Base-by-base conservation (phyloP, 2,888 invertebrate genomes). In the Bombylius discolor region DNA sequence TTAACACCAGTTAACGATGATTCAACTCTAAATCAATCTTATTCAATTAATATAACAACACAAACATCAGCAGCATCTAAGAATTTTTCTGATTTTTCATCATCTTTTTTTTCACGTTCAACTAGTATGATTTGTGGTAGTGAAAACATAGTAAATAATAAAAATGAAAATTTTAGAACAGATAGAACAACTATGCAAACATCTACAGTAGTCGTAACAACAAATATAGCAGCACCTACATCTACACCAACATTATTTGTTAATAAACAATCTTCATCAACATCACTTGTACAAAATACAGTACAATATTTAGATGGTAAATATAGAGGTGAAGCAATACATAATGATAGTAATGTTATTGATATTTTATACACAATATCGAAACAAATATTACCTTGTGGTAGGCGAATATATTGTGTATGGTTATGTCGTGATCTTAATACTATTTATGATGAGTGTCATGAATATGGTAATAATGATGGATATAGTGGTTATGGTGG, bases 351-450 rank as follows among this genome's bases (percentile, higher is more conserved):
- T 7, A 64, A 65, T 23, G 59, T 66, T 1, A 64, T 67, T 7
- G 66, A 67, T 53, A 65, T 67, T 32, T 59, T 67, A 23, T 80
- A 80, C 69, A 79, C 79, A 8, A 79, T 79, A 44, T 79, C 79
- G 6, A 76, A 72, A 50, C 78, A 79, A 73, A 74, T 71, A 59
- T 67, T 77, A 49, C 72, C 70, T 4, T 75, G 74, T 57, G 79
- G 80, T 4, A 70, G 73, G n/a, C 67, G 73, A 49, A 77, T 81
- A 34, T 79, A 79, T 57, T 82, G 81, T 68, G 78, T 83, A 64
- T 84, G 83, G 78, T 77, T 83, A 53, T 80, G 82, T 33, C 70
- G 77, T 7, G 76, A 77, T 62, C 74, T 75, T 0, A 74, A 73
- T 56, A 69, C 70, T 7, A 61, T 63, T 1, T 59, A 62, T 52